Conservation (phyloP, 2,797 vertebrate species). For the Zonotrichia albicollis region DNA sequence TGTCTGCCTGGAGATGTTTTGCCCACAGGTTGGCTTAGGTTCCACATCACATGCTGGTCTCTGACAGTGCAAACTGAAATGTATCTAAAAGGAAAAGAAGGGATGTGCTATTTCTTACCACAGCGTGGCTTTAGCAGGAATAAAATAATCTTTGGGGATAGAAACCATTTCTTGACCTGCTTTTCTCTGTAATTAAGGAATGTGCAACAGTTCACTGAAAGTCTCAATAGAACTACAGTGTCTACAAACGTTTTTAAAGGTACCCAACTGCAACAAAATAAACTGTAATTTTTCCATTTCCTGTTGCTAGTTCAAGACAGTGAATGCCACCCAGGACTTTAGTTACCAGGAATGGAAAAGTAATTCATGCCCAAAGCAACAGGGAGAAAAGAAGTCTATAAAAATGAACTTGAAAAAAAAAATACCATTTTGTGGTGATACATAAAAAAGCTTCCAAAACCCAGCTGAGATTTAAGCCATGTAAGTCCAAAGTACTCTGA, state of each 20-base stretch:
- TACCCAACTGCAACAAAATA: slow-evolving; percentile 12
- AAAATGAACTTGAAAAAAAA: slow-evolving; percentile 26
- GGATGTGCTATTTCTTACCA: background rate
- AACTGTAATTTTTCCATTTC: slow-evolving; percentile 29
- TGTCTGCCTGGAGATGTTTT: background rate
- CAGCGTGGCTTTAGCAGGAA: background rate
- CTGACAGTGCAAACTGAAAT: background rate
- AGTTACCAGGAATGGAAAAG: slow-evolving; percentile 36
- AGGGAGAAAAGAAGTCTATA: background rate
- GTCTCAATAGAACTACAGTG: background rate
- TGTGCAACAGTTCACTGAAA: background rate
- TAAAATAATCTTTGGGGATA: slow-evolving; percentile 16
- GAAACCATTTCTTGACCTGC: slow-evolving; percentile 39
- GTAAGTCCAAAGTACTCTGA: slow-evolving; percentile 29
- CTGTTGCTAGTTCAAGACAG: slow-evolving; percentile 15
- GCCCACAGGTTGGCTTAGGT: background rate
- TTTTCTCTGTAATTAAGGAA: slow-evolving; percentile 54
- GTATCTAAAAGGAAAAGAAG: background rate
- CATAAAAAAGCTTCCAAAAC: slow-evolving; percentile 26
- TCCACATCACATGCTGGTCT: background rate
- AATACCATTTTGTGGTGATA: slow-evolving; percentile 7
- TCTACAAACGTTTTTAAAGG: background rate
- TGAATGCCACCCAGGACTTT: slow-evolving; percentile 31
- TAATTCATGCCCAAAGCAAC: slow-evolving; percentile 50
- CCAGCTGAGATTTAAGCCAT: slow-evolving; percentile 39